Evolutionary conservation across 2,113 vertebrate genomes (phyloP).

Genomic region (Heterotilapia buettikoferi): DNA sequence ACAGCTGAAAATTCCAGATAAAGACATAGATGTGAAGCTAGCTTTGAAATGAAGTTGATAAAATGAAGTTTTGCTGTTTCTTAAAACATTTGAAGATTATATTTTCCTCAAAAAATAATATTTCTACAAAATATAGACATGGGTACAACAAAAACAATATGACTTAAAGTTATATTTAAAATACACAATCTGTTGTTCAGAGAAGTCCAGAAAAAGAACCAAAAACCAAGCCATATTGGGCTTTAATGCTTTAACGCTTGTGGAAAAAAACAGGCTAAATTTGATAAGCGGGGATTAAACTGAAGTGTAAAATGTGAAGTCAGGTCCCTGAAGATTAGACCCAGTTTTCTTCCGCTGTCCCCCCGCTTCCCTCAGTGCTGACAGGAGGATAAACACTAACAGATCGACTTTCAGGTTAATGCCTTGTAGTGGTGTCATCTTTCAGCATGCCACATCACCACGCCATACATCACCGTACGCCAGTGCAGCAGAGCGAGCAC

Average conservation of each 20-base stretch:
- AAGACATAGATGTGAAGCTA: background rate
- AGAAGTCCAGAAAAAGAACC: background rate
- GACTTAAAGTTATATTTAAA: background rate
- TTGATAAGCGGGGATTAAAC: background rate
- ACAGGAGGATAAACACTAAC: constrained; percentile 60
- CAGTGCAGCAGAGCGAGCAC: background rate
- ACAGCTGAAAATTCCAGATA: background rate
- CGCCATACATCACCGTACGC: background rate
- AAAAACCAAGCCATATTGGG: accelerated
- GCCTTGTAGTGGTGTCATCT: constrained; percentile 63
- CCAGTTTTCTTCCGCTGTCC: background rate
- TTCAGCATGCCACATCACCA: constrained; percentile 50
- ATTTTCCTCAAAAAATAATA: background rate
- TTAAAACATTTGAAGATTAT: background rate
- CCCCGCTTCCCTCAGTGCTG: constrained; percentile 17
- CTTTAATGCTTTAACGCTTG: background rate
- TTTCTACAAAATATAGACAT: background rate
- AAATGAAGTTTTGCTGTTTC: background rate
- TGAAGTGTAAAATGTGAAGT: background rate
- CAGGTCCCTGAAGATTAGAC: background rate
- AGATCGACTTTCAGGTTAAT: constrained; percentile 32
- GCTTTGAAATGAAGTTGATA: background rate
- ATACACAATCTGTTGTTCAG: background rate
- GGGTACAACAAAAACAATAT: background rate
- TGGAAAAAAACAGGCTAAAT: background rate